Conservation (phyloP, 2,797 vertebrate genomes). For the Muraenolepis orangiensis region DNA sequence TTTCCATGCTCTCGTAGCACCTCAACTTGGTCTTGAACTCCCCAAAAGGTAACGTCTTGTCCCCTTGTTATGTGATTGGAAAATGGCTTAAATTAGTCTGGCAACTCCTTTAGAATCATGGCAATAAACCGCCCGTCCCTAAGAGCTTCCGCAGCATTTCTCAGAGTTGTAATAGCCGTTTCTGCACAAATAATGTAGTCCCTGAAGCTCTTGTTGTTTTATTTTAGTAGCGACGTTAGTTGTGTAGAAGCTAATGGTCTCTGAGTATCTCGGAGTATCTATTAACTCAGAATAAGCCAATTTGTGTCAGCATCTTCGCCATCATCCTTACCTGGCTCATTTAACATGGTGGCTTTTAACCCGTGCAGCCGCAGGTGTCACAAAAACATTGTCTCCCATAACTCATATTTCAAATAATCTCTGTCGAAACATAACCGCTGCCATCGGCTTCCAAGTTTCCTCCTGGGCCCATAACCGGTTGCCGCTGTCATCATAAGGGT, state of each 20-base stretch:
- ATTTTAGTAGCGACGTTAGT: too few relatives aligned
- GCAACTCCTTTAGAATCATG: constrained; percentile 17
- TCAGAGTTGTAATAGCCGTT: constrained; percentile 19
- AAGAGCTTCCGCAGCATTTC: constrained; percentile 13
- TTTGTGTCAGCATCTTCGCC: neutral
- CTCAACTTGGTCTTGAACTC: constrained; percentile 19
- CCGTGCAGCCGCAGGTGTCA: neutral
- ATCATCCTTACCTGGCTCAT: neutral
- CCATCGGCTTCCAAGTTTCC: too few relatives aligned
- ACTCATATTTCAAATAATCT: constrained; percentile 22
- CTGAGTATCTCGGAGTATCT: too few relatives aligned
- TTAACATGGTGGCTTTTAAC: neutral
- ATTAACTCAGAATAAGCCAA: neutral
- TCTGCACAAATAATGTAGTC: constrained; percentile 23
- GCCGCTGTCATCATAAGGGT: too few relatives aligned
- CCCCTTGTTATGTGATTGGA: constrained; percentile 1
- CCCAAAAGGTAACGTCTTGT: constrained; percentile 3
- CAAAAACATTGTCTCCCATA: neutral
- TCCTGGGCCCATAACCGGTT: too few relatives aligned
- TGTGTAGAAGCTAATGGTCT: neutral
- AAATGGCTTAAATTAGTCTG: constrained; percentile 10
- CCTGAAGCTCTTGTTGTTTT: neutral
- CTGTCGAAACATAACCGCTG: too few relatives aligned
- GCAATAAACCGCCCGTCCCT: constrained; percentile 8
- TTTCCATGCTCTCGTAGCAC: constrained; percentile 14